phyloP scores from a whole-genome alignment of 1,140 invertebrate species.

The Diorhabda sublineata region DNA sequence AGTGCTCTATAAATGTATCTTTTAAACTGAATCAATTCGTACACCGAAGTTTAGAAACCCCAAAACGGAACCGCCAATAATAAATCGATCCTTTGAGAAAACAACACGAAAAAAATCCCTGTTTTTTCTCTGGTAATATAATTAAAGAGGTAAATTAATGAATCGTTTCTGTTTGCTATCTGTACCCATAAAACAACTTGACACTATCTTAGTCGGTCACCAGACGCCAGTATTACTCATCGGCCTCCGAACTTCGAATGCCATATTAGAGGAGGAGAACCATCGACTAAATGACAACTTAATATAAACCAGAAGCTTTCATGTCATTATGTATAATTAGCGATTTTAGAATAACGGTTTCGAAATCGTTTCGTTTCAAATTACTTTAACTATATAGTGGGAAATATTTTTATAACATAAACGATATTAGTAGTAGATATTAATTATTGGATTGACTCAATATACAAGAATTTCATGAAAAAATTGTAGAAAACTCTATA shows the following conservation, averaged over 20 bases:
- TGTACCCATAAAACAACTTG: conserved; percentile 32
- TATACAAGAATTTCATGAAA: too few species aligned
- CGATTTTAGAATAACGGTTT: not conserved
- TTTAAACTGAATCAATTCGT: too few species aligned
- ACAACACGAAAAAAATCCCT: not conserved
- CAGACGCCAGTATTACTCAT: conserved; percentile 28
- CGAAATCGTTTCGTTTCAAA: not conserved
- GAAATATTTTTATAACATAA: not conserved
- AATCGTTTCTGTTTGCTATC: conserved; percentile 30
- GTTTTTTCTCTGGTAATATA: conserved; percentile 18
- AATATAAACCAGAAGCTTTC: not conserved
- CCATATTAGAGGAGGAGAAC: not conserved
- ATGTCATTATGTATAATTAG: conserved; percentile 3
- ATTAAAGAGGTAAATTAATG: conserved; percentile 36
- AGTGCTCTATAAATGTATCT: too few species aligned
- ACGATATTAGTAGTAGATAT: too few species aligned
- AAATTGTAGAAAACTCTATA: too few species aligned
- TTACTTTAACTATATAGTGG: not conserved
- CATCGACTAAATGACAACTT: not conserved
- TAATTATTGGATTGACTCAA: too few species aligned
- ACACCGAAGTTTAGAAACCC: too few species aligned
- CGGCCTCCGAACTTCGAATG: conserved; percentile 9
- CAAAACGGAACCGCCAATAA: not conserved
- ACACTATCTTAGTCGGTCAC: conserved; percentile 32
- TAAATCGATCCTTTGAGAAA: not conserved